Base-by-base conservation (phyloP, 2,113 vertebrate genomes). In the Azemiops feae region DNA sequence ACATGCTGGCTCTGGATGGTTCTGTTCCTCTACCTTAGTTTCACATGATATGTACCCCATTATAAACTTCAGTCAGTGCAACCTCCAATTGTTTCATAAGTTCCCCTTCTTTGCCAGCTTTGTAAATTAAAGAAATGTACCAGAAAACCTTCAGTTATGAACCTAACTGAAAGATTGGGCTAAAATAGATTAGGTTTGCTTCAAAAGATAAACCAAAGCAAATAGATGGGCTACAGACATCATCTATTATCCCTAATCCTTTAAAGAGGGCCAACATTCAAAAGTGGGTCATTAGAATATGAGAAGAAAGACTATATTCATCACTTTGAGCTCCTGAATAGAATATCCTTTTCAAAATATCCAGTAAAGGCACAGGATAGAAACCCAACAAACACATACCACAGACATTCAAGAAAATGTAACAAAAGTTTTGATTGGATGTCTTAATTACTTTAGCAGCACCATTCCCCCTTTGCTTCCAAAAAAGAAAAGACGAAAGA, bases 381-480 rank as follows among this genome's bases (percentile, higher is more conserved):
- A 69, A 34, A 34, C 34, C 64, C 12, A 69, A 64, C 60, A 64
- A 64, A 69, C 12, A n/a, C 60, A n/a, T 69, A 64, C 7, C 22
- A 14, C 30, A 81, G 54, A 81, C 11, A 18, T 25, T 30, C n/a
- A 64, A n/a, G 27, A 25, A 87, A 89, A 81, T 52, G 30, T 52
- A 89, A 47, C 10, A 30, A 30, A 50, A 92, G 47, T 54, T 92
- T 54, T 54, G 60, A 34, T 54, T 5, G 18, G 23, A 85, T 30
- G 25, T 1, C 14, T 0, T 34, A 50, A 88, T 0, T 22, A 90
- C 0, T 0, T 34, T 47, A 57, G 20, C 47, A 0, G 88, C 74
- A 18, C 16, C 0, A 3, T 1, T 34, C 27, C 11, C 11, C 5
- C 0, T 0, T 0, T 3, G 8, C 5, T 25, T 64, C 0, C 0